Conservation (phyloP, 2,113 vertebrate species). For the Mohoua ochrocephala region DNA sequence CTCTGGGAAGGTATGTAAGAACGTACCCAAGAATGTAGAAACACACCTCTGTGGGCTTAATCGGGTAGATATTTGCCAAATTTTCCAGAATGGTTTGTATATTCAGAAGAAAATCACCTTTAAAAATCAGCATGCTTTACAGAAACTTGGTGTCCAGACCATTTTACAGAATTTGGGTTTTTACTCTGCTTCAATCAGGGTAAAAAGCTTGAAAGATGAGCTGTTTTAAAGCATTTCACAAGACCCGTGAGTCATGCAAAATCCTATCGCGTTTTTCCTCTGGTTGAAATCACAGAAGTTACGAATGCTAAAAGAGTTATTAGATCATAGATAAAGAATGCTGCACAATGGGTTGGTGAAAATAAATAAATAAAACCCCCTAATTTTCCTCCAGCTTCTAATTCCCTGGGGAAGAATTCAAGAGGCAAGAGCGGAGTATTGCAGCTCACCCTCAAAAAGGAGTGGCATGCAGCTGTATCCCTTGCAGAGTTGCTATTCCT, state of each 20-base stretch:
- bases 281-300: neutral
- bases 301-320: neutral
- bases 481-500: constrained; percentile 4
- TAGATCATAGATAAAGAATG: constrained; percentile 24
- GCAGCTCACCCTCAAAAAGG: neutral
- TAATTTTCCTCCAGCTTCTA: neutral
- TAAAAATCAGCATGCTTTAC: neutral
- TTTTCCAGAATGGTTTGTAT: neutral
- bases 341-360: neutral
- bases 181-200: neutral
- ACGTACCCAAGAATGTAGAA: neutral
- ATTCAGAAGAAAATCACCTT: neutral
- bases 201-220: neutral
- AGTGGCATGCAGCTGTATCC: constrained; percentile 9
- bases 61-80: neutral
- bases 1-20: neutral
- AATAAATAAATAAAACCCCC: neutral
- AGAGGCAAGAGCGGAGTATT: neutral
- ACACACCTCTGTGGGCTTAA: neutral
- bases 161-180: neutral
- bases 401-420: neutral
- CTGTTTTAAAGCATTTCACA: constrained; percentile 24
- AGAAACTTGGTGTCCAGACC: neutral
- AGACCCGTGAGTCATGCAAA: neutral
- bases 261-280: neutral